Percentiles rank a stretch among this genome's conserved stretches.
Evolutionary conservation across 2,113 vertebrate genomes (phyloP).

Genomic region (Corythaeola cristata): DNA sequence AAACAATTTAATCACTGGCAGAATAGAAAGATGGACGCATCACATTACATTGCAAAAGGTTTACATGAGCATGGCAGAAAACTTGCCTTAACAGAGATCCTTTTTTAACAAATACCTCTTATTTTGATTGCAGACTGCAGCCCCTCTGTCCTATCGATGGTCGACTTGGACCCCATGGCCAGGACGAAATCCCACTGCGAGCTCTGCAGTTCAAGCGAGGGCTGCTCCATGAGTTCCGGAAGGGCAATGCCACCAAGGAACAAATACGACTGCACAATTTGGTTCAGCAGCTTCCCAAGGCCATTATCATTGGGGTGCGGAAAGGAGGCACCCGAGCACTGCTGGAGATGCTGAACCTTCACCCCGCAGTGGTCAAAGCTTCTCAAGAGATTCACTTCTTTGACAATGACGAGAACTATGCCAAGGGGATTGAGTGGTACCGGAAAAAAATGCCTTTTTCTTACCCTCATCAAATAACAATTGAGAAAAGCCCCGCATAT

Average conservation of each 20-base stretch:
- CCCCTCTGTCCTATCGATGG: conserved; percentile 87
- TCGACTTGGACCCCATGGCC: conserved; percentile 71
- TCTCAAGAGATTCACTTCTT: conserved; percentile 99
- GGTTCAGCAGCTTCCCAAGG: conserved; percentile 92
- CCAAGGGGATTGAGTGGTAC: conserved; percentile 94
- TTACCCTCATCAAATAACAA: conserved; percentile 94
- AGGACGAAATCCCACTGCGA: conserved; percentile 84
- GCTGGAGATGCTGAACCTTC: conserved; percentile 96
- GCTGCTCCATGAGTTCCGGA: conserved; percentile 86
- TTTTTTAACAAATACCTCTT: background rate
- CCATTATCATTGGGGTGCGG: conserved; percentile 95
- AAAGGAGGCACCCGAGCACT: conserved; percentile 94
- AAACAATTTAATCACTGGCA: background rate
- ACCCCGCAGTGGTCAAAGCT: conserved; percentile 94
- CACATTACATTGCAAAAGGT: background rate
- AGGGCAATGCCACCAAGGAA: conserved; percentile 87
- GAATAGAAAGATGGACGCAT: background rate
- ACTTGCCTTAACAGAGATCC: background rate
- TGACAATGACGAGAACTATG: conserved; percentile 94
- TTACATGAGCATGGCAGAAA: background rate
- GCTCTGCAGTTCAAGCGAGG: conserved; percentile 89
- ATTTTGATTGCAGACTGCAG: conserved; percentile 81
- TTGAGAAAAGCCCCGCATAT: conserved; percentile 96
- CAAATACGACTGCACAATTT: conserved; percentile 87
- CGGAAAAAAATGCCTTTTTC: conserved; percentile 96